phyloP scores from a whole-genome alignment of 2,888 invertebrate genomes.

The Meiosimyza platycephala region DNA sequence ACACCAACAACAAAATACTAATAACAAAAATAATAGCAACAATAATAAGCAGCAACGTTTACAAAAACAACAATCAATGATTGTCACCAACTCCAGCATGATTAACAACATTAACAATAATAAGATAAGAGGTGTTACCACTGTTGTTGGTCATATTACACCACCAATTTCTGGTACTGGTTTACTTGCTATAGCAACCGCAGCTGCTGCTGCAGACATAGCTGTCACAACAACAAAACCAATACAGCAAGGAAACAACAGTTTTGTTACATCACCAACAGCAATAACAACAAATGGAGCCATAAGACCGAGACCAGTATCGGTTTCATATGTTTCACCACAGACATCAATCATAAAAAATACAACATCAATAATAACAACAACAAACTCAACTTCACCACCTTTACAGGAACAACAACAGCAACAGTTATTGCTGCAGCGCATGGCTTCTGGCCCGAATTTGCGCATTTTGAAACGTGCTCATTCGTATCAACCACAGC shows the following conservation, averaged over 20 bases:
- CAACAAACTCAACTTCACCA: slow-evolving; percentile 20
- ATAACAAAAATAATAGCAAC: slow-evolving; percentile 23
- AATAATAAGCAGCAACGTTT: slow-evolving; percentile 43
- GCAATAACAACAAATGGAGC: slow-evolving; percentile 26
- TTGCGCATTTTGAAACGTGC: slow-evolving; percentile 55
- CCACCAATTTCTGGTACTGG: slow-evolving; percentile 50
- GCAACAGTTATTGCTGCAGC: slow-evolving; percentile 50
- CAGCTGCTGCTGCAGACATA: slow-evolving; percentile 30
- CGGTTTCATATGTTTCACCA: slow-evolving; percentile 42
- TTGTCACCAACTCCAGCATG: slow-evolving; percentile 47
- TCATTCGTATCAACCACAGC: slow-evolving; percentile 53
- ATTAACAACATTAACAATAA: slow-evolving; percentile 30
- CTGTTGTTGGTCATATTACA: slow-evolving; percentile 41
- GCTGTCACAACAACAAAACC: slow-evolving; percentile 28
- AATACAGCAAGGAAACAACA: slow-evolving; percentile 3
- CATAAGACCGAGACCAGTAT: slow-evolving; percentile 38
- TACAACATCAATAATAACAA: slow-evolving; percentile 2
- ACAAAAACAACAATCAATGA: slow-evolving; percentile 48
- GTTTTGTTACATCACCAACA: slow-evolving; percentile 37
- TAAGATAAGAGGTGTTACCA: slow-evolving; percentile 49
- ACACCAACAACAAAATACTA: slow-evolving; percentile 34
- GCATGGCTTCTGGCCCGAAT: slow-evolving; percentile 61
- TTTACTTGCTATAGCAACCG: slow-evolving; percentile 54
- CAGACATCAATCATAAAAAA: slow-evolving; percentile 28
- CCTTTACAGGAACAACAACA: slow-evolving; percentile 15